phyloP scores from a whole-genome alignment of 1,140 invertebrate genomes.

The Andrena cerasifolii region DNA sequence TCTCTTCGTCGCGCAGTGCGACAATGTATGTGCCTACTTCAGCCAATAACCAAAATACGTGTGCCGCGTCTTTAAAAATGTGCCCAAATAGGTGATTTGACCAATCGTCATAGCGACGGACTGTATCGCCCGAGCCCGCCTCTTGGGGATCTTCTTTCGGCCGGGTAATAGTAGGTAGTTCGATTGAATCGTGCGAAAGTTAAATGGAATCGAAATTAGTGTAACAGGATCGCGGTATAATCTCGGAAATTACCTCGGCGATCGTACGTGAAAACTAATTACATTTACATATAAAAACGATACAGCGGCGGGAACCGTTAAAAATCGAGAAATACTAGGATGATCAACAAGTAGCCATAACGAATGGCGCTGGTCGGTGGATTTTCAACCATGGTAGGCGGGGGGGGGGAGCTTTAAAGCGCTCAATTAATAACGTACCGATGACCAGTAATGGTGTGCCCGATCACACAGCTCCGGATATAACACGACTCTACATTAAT shows the following conservation, averaged over 20 bases:
- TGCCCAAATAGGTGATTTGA: too few species aligned
- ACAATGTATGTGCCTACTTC: too few species aligned
- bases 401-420: too few species aligned
- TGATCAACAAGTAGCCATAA: constrained; percentile 7
- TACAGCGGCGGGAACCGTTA: neutral
- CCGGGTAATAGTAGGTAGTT: constrained; percentile 17
- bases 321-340: neutral
- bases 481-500: neutral
- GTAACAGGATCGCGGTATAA: constrained; percentile 33
- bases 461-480: neutral
- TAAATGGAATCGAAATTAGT: constrained; percentile 45
- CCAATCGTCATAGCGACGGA: too few species aligned
- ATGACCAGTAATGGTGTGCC: neutral
- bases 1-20: too few species aligned
- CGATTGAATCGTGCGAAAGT: constrained; percentile 36
- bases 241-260: constrained; percentile 13
- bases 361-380: neutral
- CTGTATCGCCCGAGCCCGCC: too few species aligned
- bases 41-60: too few species aligned
- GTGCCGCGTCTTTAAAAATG: too few species aligned
- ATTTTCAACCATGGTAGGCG: neutral
- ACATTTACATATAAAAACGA: constrained; percentile 25
- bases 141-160: too few species aligned
- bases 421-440: constrained; percentile 11
- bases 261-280: constrained; percentile 28